phyloP scores from a whole-genome alignment of 37 sponge, comb jelly and placozoan genomes.

The Tethya wilhelma region DNA sequence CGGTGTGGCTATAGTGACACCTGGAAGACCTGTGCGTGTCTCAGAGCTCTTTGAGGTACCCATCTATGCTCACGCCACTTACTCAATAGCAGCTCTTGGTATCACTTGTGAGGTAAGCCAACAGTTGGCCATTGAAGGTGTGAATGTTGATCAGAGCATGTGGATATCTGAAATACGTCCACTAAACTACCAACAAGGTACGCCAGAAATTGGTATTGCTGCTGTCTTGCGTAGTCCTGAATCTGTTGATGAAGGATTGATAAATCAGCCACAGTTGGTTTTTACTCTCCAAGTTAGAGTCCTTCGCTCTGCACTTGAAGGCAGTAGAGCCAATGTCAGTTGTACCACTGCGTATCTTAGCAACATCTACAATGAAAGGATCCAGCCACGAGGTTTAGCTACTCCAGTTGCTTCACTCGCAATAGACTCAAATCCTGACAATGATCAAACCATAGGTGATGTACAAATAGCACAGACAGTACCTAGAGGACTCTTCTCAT shows the following conservation, averaged over 20 bases:
- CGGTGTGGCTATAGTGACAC: constrained; percentile 55
- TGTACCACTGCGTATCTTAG: constrained; percentile 59
- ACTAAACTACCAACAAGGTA: neutral
- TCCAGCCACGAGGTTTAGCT: constrained; percentile 39
- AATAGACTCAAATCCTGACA: neutral
- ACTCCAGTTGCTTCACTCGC: constrained; percentile 35
- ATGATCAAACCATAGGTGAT: constrained; percentile 20
- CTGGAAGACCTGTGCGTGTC: constrained; percentile 39
- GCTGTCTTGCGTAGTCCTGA: constrained; percentile 66
- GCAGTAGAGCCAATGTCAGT: constrained; percentile 13
- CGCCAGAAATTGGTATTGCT: constrained; percentile 29
- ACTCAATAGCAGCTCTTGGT: constrained; percentile 69
- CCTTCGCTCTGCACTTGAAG: constrained; percentile 16
- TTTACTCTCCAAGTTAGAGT: constrained; percentile 48
- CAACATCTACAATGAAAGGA: constrained; percentile 69
- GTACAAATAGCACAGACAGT: constrained; percentile 11
- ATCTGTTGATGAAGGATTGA: neutral
- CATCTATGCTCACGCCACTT: constrained; percentile 50
- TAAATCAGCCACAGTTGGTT: constrained; percentile 14
- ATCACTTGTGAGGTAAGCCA: constrained; percentile 41
- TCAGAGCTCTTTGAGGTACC: constrained; percentile 50
- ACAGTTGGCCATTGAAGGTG: constrained; percentile 25
- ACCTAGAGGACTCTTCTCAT: constrained; percentile 64
- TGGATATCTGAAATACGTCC: constrained; percentile 61
- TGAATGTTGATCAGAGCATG: constrained; percentile 30